phyloP scores from a whole-genome alignment of 2,113 vertebrate species.

The Carassius gibelio region DNA sequence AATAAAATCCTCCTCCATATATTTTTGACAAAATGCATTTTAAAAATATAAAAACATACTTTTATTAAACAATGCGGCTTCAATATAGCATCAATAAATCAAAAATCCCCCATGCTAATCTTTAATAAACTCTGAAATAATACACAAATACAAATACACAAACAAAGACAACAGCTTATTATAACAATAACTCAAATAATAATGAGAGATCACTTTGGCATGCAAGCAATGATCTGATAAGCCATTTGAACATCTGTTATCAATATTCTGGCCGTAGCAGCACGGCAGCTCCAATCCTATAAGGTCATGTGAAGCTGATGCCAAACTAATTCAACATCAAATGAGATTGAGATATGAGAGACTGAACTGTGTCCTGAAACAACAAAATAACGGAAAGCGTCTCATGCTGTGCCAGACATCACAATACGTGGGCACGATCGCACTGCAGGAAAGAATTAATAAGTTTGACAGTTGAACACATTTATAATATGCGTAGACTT shows the following conservation, averaged over 20 bases:
- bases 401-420: constrained; percentile 24
- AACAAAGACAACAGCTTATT: neutral
- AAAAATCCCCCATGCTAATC: neutral
- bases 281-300: constrained; percentile 1
- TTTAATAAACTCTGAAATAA: neutral
- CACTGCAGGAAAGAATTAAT: neutral
- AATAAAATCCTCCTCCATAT: neutral
- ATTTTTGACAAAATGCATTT: neutral
- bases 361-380: neutral
- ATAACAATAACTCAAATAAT: constrained; percentile 14
- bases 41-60: neutral
- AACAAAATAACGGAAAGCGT: neutral
- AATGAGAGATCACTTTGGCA: neutral
- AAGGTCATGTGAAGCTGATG: constrained; percentile 16
- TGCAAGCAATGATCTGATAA: constrained; percentile 7
- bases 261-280: constrained; percentile 20
- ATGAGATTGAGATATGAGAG: constrained; percentile 21
- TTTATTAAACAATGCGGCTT: neutral
- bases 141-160: neutral
- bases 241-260: constrained; percentile 29
- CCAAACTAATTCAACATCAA: constrained; percentile 24
- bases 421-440: neutral
- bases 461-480: constrained; percentile 19
- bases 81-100: neutral
- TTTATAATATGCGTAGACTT: constrained; percentile 1